Conservation (phyloP, 2,888 invertebrate genomes). For the Synanthedon vespiformis region DNA sequence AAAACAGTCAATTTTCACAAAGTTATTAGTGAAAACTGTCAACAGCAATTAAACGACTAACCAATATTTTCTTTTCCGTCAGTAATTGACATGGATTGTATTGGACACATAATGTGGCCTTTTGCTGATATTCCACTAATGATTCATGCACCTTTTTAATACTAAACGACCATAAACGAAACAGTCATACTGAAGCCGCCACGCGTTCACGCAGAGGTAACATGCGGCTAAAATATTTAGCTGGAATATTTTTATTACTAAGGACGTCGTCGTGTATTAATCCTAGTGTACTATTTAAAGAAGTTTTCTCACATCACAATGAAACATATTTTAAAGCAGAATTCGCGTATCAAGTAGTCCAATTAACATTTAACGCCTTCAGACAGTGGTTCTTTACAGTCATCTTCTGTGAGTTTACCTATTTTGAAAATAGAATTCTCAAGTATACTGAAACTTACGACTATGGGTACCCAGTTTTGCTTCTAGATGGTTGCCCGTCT, state of each 20-base stretch:
- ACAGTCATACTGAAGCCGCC: neutral
- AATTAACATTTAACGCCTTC: slow-evolving; percentile 49
- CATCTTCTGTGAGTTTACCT: slow-evolving; percentile 58
- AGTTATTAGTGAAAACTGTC: neutral
- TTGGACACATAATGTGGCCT: slow-evolving; percentile 20
- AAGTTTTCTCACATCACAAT: slow-evolving; percentile 38
- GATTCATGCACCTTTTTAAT: slow-evolving; percentile 27
- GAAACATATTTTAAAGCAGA: slow-evolving; percentile 33
- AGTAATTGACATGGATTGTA: slow-evolving; percentile 55
- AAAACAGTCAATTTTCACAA: neutral
- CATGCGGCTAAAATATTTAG: no score
- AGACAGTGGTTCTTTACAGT: slow-evolving; percentile 57
- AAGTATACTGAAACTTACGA: slow-evolving; percentile 50
- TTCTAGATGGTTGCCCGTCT: slow-evolving; percentile 47
- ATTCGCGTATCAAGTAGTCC: slow-evolving; percentile 44
- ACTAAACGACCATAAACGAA: slow-evolving; percentile 16
- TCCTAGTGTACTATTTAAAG: slow-evolving; percentile 24
- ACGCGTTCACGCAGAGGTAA: neutral
- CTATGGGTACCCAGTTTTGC: slow-evolving; percentile 48
- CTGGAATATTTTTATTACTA: slow-evolving; percentile 14
- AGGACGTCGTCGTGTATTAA: slow-evolving; percentile 15
- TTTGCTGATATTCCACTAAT: slow-evolving; percentile 38
- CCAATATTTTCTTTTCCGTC: slow-evolving; percentile 46
- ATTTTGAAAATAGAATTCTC: slow-evolving; percentile 55
- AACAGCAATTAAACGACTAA: slow-evolving; percentile 20